A percentile compares a stretch with the other conserved stretches of the same genome.
These are phyloP conservation scores for Eristalinus sepulchralis DNA, from an alignment of 2,888 invertebrate species.

Conservation along the genomic window DNA sequence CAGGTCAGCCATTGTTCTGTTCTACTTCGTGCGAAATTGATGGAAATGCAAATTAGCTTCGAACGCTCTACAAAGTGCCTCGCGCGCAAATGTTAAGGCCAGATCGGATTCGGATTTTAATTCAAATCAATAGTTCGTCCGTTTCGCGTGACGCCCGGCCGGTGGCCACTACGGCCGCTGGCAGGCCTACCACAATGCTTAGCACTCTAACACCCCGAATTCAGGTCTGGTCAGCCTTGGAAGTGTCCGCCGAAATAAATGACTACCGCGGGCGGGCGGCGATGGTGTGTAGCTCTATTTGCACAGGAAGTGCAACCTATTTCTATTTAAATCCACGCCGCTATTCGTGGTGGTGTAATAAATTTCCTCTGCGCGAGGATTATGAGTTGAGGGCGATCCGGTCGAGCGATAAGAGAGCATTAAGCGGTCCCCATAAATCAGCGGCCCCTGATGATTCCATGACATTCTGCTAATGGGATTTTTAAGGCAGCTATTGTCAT, in stretches of 20 bases:
- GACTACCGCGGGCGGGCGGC: slow-evolving; percentile 26
- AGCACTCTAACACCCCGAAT: slow-evolving; percentile 37
- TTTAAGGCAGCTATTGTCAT: neutral
- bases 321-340: slow-evolving; percentile 51
- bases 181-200: slow-evolving; percentile 38
- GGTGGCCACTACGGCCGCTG: neutral
- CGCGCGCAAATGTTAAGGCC: slow-evolving; percentile 64
- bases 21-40: slow-evolving; percentile 63
- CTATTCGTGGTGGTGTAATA: slow-evolving; percentile 31
- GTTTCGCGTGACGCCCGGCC: neutral
- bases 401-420: slow-evolving; percentile 34
- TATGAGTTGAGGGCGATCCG: slow-evolving; percentile 14
- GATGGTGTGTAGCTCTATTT: slow-evolving; percentile 41
- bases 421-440: slow-evolving; percentile 47
- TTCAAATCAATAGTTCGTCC: slow-evolving; percentile 61
- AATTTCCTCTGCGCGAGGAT: slow-evolving; percentile 14
- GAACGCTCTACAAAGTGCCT: slow-evolving; percentile 24
- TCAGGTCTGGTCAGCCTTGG: slow-evolving; percentile 34
- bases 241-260: slow-evolving; percentile 54
- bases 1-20: slow-evolving; percentile 42
- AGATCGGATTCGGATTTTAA: slow-evolving; percentile 56
- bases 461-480: slow-evolving; percentile 52
- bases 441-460: slow-evolving; percentile 26
- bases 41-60: slow-evolving; percentile 63
- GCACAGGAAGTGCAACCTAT: slow-evolving; percentile 58